Base-by-base conservation (phyloP, 2,113 vertebrate genomes). In the Silurus meridionalis region DNA sequence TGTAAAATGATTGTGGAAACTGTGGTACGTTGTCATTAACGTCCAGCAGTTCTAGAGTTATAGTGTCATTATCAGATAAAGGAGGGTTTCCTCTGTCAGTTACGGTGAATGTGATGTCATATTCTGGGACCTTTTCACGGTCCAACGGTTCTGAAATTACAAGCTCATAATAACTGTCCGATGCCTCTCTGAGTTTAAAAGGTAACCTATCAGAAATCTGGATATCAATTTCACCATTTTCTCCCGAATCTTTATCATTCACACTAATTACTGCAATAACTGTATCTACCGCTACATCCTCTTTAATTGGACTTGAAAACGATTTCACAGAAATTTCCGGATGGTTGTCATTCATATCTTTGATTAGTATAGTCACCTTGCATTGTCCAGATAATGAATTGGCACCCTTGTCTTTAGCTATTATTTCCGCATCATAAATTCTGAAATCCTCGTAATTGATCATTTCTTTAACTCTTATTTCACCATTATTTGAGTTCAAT, bases 161-260 rank as follows among this genome's bases (percentile, higher is more conserved):
- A 3, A 92, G 67, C 37, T 90, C 86, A 14, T 86, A 91, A 87
- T 88, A 88, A 55, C 87, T 91, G 63, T 91, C 90, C 46, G 90
- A 89, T 2, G 89, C 84, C 64, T 88, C 82, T 71, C 58, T 87
- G 0, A 91, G 72, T 0, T 61, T 21, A 83, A 91, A 91, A 1
- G 90, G 90, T 5, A 88, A 21, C 17, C 87, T 11, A 66, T 88
- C 84, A 5, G 81, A 83, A 53, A 94, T 81, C 5, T 61, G 72
- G 48, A 94, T 88, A 82, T 90, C 85, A 37, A 95, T 90, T 1
- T 93, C 87, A 8, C 93, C 93, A 86, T 95, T 95, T 80, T 93
- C 89, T 74, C 89, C 89, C 0, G 91, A 91, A 21, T 91, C 91
- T 88, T 89, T 91, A 79, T 91, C 91, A 87, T 85, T 88, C 6